These are phyloP conservation scores for Hypotaenidia okinawae DNA, from an alignment of 2,797 vertebrate genomes.

Conservation along the genomic window DNA sequence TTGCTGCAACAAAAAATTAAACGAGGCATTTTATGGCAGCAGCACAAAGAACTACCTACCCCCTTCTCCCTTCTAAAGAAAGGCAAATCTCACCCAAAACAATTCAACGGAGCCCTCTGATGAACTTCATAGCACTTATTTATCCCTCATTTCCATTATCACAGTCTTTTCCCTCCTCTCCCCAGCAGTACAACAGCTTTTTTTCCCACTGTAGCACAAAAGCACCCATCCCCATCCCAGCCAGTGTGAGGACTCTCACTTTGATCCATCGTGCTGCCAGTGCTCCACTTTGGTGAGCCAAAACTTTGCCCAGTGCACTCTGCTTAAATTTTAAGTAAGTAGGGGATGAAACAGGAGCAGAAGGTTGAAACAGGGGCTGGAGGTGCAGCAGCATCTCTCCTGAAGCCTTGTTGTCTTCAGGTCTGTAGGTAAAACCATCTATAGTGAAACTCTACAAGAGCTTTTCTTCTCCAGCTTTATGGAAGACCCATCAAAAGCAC, in stretches of 20 bases:
- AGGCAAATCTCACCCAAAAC: neutral
- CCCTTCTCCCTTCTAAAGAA: neutral
- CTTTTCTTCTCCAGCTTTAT: neutral
- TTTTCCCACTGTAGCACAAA: neutral
- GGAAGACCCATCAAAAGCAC: neutral
- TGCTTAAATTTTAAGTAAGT: neutral
- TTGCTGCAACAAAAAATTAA: neutral
- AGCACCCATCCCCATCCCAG: conserved; percentile 1
- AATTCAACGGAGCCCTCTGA: neutral
- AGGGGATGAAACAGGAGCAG: neutral
- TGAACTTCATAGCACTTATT: neutral
- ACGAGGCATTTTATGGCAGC: neutral
- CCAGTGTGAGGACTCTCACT: neutral
- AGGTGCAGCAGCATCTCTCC: neutral
- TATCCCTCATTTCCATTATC: neutral
- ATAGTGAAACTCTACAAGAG: neutral
- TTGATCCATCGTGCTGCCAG: neutral
- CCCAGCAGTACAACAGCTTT: neutral
- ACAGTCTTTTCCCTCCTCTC: neutral
- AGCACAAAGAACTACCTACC: neutral
- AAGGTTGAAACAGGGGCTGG: neutral
- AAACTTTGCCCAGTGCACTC: neutral
- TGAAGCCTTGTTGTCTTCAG: neutral
- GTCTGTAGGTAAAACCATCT: neutral
- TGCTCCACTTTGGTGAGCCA: neutral